A percentile compares a stretch with the other conserved stretches of the same genome.
phyloP scores from a whole-genome alignment of 2,113 vertebrate species.

The Cavia aperea region DNA sequence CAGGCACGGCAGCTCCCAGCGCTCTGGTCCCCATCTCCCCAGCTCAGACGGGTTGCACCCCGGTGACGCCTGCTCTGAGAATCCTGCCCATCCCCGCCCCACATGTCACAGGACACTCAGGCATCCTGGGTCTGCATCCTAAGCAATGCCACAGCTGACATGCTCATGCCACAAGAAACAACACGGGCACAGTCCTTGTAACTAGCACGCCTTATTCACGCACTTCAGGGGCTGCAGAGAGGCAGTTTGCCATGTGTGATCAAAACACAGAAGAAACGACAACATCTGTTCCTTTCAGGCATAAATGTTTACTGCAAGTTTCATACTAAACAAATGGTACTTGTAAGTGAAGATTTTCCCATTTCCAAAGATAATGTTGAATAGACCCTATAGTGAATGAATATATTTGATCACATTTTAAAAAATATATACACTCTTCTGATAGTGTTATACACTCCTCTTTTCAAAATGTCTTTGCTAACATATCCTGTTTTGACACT shows the following conservation, averaged over 20 bases:
- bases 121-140: background rate
- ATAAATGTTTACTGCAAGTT: constrained; percentile 15
- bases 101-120: too few relatives aligned
- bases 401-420: constrained; percentile 3
- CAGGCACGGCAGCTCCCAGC: background rate
- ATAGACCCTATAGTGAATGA: background rate
- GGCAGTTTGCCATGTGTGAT: background rate
- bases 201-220: background rate
- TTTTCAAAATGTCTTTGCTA: background rate
- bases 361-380: constrained; percentile 27
- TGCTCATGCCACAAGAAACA: background rate
- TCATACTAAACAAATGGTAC: constrained; percentile 27
- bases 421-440: background rate
- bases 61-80: too few relatives aligned
- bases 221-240: background rate
- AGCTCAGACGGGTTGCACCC: too few relatives aligned
- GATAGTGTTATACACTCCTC: background rate
- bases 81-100: background rate
- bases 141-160: background rate
- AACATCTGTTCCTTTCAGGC: background rate
- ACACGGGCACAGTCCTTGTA: background rate
- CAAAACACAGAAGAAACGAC: constrained; percentile 23
- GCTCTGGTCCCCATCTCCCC: too few relatives aligned
- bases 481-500: background rate
- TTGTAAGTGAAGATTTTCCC: background rate